phyloP scores from a whole-genome alignment of 37 sponge, comb jelly and placozoan genomes.

The Cladorhizidae sp. region DNA sequence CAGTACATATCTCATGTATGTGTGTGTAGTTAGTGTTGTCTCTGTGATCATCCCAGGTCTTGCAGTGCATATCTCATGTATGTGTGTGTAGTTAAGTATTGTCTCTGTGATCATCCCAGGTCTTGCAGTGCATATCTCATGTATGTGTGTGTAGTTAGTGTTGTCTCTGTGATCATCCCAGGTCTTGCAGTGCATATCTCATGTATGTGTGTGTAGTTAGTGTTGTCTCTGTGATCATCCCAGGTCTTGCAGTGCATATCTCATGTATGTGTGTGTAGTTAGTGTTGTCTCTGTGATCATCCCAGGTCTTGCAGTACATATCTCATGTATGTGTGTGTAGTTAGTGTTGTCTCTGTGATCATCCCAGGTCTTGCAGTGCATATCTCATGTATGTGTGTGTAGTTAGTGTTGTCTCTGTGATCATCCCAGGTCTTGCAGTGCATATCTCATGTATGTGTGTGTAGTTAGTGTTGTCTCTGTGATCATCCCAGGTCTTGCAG shows the following conservation, averaged over 20 bases:
- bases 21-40: no score
- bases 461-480: no score
- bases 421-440: conserved; percentile 83
- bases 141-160: no score
- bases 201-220: no score
- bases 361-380: conserved; percentile 85
- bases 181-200: conserved; percentile 92
- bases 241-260: conserved; percentile 93
- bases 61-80: conserved; percentile 93
- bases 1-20: conserved; percentile 93
- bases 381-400: no score
- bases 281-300: not conserved
- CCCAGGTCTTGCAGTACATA: conserved; percentile 87
- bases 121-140: conserved; percentile 91
- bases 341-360: no score
- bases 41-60: conserved; percentile 54
- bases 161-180: conserved; percentile 13
- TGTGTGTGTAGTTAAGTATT: no score
- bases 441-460: no score
- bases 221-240: not conserved
- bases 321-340: no score
- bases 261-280: no score
- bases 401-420: no score
- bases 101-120: conserved; percentile 40
- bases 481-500: no score